A percentile compares a stretch with the other conserved stretches of the same genome.
Evolutionary conservation across 2,888 invertebrate species (phyloP).

Genomic region (Neocrepidodera transversa): DNA sequence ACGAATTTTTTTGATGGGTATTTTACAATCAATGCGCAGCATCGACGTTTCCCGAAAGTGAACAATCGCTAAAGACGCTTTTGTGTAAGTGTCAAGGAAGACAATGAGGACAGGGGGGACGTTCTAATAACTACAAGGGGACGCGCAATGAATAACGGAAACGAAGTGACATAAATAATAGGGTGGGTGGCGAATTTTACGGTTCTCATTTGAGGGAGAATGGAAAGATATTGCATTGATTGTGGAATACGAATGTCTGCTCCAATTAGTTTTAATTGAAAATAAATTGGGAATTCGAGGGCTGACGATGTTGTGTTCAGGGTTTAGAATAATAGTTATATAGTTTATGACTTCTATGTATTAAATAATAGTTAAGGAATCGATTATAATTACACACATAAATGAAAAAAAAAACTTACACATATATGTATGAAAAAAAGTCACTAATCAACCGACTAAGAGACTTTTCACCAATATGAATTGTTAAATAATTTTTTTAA

Average conservation of each 20-base stretch:
- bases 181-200: slow-evolving; percentile 37
- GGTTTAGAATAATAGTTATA: background rate
- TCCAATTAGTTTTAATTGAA: slow-evolving; percentile 34
- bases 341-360: background rate
- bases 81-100: slow-evolving; percentile 46
- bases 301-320: slow-evolving; percentile 1
- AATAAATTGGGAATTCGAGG: slow-evolving; percentile 25
- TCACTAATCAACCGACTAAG: too few species aligned
- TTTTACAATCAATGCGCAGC: slow-evolving; percentile 17
- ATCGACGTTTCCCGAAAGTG: slow-evolving; percentile 37
- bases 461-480: too few species aligned
- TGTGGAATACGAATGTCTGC: slow-evolving; percentile 27
- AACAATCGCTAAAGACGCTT: slow-evolving; percentile 32
- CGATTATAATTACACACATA: too few species aligned
- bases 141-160: slow-evolving; percentile 35
- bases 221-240: slow-evolving; percentile 32
- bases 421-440: too few species aligned
- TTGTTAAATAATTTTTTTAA: too few species aligned
- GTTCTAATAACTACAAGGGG: slow-evolving; percentile 33
- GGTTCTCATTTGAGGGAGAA: slow-evolving; percentile 25
- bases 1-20: slow-evolving; percentile 7
- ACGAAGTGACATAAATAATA: slow-evolving; percentile 40
- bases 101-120: slow-evolving; percentile 37
- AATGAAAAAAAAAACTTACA: too few species aligned
- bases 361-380: too few species aligned